Evolutionary conservation across 2,113 vertebrate species (phyloP).

Genomic region (Burhinus oedicnemus): DNA sequence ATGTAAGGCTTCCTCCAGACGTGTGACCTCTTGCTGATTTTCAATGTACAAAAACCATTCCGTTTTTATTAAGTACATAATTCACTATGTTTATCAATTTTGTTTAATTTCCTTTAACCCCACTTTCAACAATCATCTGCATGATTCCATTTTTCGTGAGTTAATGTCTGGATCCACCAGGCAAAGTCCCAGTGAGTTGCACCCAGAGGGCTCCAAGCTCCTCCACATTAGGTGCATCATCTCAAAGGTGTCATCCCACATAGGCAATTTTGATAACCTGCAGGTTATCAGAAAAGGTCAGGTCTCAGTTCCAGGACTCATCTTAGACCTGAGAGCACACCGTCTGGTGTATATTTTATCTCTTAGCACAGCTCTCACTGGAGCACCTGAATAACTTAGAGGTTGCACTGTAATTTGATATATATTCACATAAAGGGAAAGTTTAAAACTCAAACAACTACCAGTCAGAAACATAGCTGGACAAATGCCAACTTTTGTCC

Average conservation of each 20-base stretch:
- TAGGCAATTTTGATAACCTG: neutral
- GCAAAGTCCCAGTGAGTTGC: neutral
- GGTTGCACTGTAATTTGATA: neutral
- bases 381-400: neutral
- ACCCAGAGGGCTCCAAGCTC: neutral
- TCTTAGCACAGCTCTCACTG: neutral
- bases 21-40: neutral
- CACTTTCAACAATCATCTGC: neutral
- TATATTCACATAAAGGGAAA: neutral
- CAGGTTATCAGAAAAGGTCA: neutral
- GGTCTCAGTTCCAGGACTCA: neutral
- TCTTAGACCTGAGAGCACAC: neutral
- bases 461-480: constrained; percentile 65
- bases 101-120: neutral
- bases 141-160: neutral
- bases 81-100: neutral
- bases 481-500: constrained; percentile 72
- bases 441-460: neutral
- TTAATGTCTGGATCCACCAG: neutral
- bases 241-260: neutral
- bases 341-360: neutral
- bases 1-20: neutral
- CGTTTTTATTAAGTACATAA: neutral
- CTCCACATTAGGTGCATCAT: neutral
- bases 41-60: neutral